Conservation (phyloP, 2,113 vertebrate species). For the Bambusicola thoracicus region DNA sequence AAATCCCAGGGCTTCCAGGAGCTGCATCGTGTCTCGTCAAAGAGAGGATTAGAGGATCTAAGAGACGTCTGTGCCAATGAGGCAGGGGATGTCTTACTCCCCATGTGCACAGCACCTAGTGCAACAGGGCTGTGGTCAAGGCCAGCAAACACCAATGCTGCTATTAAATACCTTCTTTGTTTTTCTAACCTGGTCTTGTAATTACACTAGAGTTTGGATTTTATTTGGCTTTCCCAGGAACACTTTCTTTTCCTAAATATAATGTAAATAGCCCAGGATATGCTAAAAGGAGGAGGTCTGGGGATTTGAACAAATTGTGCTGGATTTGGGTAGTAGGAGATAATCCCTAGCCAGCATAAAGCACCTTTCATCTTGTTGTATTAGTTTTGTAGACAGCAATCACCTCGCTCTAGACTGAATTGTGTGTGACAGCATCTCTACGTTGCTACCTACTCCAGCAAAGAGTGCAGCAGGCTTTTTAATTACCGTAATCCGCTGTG, state of each 20-base stretch:
- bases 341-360: constrained; percentile 7
- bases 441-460: background rate
- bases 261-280: background rate
- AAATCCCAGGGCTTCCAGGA: background rate
- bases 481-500: background rate
- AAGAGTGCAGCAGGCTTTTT: background rate
- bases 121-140: background rate
- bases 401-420: background rate
- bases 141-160: background rate
- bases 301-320: background rate
- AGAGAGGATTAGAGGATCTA: background rate
- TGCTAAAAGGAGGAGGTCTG: background rate
- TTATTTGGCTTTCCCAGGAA: background rate
- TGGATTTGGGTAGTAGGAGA: constrained; percentile 23
- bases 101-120: background rate
- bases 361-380: background rate
- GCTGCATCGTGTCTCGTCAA: background rate
- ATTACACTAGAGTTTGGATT: background rate
- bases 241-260: background rate
- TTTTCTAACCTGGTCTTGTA: background rate
- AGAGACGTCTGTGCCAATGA: background rate
- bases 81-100: background rate
- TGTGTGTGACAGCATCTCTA: background rate
- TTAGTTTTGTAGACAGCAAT: constrained; percentile 2
- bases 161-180: background rate